Evolutionary conservation across 2,797 vertebrate species (phyloP), one percentile per base, ranked within the genome.

Genomic region (Chrosomus eos): DNA sequence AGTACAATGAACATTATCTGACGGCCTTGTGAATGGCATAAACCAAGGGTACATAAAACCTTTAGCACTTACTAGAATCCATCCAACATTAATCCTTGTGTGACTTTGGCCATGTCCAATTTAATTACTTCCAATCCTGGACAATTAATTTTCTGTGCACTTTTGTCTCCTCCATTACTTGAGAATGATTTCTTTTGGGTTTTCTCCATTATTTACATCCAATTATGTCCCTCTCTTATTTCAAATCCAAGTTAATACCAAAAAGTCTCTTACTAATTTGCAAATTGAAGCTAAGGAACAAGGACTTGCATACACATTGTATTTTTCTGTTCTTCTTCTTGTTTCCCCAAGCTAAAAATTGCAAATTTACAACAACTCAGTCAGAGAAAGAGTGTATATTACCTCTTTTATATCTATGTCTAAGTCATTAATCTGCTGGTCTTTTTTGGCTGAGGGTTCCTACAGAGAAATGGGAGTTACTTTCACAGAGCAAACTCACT

Each of bases 1-100:
- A 92, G 87, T 89, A 92, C 87, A 91, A 91, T 91, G 90, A 91
- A 88, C 75, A 81, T 82, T 90, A 85, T 91, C 90, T 76, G 87
- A 85, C 85, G 82, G 88, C 82, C 86, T 87, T 87, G 90, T 88
- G 40, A 86, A 90, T 78, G 86, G 1, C 7, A 79, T 68, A 71
- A 84, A 78, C 19, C 67, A 58, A 78, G 36, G 89, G 67, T 82
- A 82, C 84, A 66, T 83, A 85, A 84, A 77, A 81, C 64, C 62
- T 80, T 87, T 83, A 36, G 83, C 66, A 68, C 53, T 60, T 23
- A 53, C 73, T 45, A 19, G 23, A 88, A 83, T 60, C 67, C 67
- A 62, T 79, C 67, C 66, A 72, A 85, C 66, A 83, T 86, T 87
- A 83, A 86, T 88, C 80, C 78, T 73, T 81, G 76, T 16, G 51